phyloP scores from a whole-genome alignment of 1,140 invertebrate genomes.

The Micrasema longulum region DNA sequence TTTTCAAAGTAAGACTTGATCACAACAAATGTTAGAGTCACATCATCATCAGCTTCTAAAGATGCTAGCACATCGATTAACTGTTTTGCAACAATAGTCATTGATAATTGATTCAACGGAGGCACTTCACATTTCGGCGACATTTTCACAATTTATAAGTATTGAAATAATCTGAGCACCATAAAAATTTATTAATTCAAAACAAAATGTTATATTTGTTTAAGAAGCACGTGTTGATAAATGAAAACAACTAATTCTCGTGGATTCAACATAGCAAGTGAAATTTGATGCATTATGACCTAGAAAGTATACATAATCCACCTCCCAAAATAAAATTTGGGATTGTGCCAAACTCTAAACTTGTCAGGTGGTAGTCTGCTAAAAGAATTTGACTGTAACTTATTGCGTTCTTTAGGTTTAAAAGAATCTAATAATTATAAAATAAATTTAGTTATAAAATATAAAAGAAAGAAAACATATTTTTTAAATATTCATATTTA shows the following conservation, averaged over 20 bases:
- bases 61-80: slow-evolving; percentile 63
- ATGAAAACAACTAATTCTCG: slow-evolving; percentile 19
- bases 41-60: slow-evolving; percentile 68
- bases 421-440: no score
- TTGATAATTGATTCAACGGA: slow-evolving; percentile 62
- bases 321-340: slow-evolving; percentile 39
- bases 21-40: slow-evolving; percentile 68
- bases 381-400: background rate
- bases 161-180: background rate
- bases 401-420: no score
- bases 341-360: slow-evolving; percentile 26
- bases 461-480: no score
- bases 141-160: slow-evolving; percentile 57
- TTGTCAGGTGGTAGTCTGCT: background rate
- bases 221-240: slow-evolving; percentile 19
- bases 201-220: slow-evolving; percentile 21
- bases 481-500: no score
- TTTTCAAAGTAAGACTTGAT: slow-evolving; percentile 70
- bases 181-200: background rate
- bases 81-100: slow-evolving; percentile 66
- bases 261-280: slow-evolving; percentile 39
- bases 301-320: slow-evolving; percentile 51
- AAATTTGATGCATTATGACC: slow-evolving; percentile 52
- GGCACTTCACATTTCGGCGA: slow-evolving; percentile 66
- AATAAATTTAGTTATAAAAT: no score